Evolutionary conservation across 2,888 invertebrate species (phyloP).

Genomic region (Abrostola triplasia): DNA sequence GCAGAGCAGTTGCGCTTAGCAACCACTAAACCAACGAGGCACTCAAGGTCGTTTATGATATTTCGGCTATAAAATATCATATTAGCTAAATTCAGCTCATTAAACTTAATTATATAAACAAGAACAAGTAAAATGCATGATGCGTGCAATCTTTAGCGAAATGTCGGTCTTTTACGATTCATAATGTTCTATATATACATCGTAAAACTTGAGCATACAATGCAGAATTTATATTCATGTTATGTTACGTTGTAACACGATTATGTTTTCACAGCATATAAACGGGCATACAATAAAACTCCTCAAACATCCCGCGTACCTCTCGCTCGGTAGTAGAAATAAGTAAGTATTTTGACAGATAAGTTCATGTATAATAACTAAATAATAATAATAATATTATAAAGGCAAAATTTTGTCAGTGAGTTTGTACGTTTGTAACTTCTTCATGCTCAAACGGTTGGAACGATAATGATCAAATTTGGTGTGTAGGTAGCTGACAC

Average conservation of each 20-base stretch:
- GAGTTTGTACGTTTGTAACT: too few species aligned
- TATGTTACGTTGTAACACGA: conserved; percentile 19
- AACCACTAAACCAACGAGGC: too few species aligned
- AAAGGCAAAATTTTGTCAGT: too few species aligned
- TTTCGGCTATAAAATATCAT: conserved; percentile 4
- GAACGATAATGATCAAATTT: too few species aligned
- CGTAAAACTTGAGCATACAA: conserved; percentile 36
- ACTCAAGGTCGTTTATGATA: too few species aligned
- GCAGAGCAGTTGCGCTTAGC: too few species aligned
- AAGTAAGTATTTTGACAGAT: conserved; percentile 12
- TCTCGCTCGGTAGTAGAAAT: conserved; percentile 11
- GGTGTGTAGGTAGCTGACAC: too few species aligned
- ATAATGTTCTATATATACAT: conserved; percentile 38
- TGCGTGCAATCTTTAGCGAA: conserved; percentile 16
- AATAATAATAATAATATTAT: too few species aligned
- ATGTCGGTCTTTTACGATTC: conserved; percentile 38
- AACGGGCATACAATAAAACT: conserved; percentile 15
- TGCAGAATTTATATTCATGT: conserved; percentile 27
- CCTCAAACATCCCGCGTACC: conserved; percentile 15
- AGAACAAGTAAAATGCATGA: conserved; percentile 25
- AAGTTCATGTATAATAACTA: too few species aligned
- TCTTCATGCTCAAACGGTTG: too few species aligned
- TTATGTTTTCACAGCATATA: conserved; percentile 31
- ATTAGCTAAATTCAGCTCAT: conserved; percentile 4
- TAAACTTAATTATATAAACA: conserved; percentile 22